phyloP scores from a whole-genome alignment of 2,888 invertebrate species.

The Drosophila villosipedis region DNA sequence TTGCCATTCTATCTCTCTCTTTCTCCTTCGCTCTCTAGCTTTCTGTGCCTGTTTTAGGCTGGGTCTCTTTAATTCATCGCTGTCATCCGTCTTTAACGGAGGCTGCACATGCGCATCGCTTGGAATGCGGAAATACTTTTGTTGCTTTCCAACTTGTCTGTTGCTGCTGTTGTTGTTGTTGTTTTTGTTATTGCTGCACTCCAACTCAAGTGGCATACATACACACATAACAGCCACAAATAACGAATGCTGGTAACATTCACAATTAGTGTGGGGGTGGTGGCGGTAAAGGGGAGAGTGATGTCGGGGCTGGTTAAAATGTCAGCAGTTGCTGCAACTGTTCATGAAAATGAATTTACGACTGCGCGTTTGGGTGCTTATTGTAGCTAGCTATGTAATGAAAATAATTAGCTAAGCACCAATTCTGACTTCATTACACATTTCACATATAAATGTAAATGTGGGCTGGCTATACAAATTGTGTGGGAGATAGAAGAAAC shows the following conservation, averaged over 20 bases:
- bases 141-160: conserved; percentile 9
- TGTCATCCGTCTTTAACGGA: conserved; percentile 5
- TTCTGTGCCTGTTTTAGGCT: background rate
- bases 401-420: conserved; percentile 15
- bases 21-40: background rate
- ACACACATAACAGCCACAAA: conserved; percentile 12
- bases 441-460: background rate
- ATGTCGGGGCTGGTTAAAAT: background rate
- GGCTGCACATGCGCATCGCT: conserved; percentile 43
- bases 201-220: conserved; percentile 25
- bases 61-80: background rate
- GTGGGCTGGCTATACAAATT: background rate
- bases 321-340: conserved; percentile 20
- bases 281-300: background rate
- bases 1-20: background rate
- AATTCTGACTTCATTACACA: conserved; percentile 17
- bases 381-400: background rate
- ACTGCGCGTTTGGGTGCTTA: conserved; percentile 7
- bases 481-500: background rate
- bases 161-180: conserved; percentile 5
- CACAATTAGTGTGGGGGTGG: conserved; percentile 5
- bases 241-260: conserved; percentile 5
- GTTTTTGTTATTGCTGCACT: conserved; percentile 11
- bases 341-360: conserved; percentile 26
- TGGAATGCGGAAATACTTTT: conserved; percentile 54